phyloP scores from a whole-genome alignment of 2,888 invertebrate genomes.

The Koerneria pararmatus region DNA sequence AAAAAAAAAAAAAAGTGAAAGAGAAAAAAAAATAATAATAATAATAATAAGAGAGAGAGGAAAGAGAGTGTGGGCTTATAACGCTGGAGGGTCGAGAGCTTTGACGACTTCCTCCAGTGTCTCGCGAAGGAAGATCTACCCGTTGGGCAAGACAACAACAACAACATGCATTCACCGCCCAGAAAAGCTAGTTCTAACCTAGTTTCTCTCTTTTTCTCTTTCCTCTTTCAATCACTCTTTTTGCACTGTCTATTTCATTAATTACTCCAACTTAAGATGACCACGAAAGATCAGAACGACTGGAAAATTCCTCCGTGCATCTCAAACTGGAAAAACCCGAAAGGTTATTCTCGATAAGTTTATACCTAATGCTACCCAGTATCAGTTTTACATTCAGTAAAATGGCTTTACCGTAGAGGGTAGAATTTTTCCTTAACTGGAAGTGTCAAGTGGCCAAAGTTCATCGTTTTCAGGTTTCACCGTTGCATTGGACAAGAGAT shows the following conservation, averaged over 20 bases:
- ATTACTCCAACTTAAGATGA: slow-evolving; percentile 65
- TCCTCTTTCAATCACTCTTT: too few relatives aligned
- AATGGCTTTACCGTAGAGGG: neutral
- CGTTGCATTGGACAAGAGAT: slow-evolving; percentile 90
- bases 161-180: slow-evolving; percentile 75
- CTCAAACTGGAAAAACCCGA: slow-evolving; percentile 98
- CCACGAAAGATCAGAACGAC: slow-evolving; percentile 96
- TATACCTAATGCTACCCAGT: neutral
- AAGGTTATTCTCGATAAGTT: slow-evolving; percentile 65
- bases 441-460: slow-evolving; percentile 1
- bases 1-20: too few relatives aligned
- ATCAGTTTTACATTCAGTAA: neutral
- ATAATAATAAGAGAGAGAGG: too few relatives aligned
- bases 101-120: too few relatives aligned
- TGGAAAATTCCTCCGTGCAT: slow-evolving; percentile 99
- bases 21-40: neutral
- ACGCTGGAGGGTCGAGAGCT: too few relatives aligned
- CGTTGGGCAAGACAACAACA: too few relatives aligned
- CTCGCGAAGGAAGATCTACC: too few relatives aligned
- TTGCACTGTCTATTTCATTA: neutral
- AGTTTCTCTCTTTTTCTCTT: too few relatives aligned
- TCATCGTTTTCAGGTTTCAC: slow-evolving; percentile 74
- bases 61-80: too few relatives aligned
- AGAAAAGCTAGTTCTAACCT: slow-evolving; percentile 73
- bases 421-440: neutral